These are phyloP conservation scores for Hemicordylus capensis DNA, from an alignment of 2,113 vertebrate species.

Conservation along the genomic window DNA sequence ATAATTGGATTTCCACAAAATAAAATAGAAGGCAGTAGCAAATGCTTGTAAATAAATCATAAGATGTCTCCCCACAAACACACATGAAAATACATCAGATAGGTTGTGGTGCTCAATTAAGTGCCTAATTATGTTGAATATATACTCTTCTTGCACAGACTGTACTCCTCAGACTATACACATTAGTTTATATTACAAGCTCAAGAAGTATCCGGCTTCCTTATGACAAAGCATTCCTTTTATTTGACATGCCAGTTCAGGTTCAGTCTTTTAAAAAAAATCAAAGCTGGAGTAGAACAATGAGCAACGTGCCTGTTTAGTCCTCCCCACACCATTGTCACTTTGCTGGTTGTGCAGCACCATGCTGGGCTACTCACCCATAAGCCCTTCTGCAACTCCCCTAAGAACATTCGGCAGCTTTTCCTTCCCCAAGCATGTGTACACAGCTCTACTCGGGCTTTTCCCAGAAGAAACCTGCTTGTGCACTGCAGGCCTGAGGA, in stretches of 20 bases:
- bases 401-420: no score
- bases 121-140: slow-evolving; percentile 1
- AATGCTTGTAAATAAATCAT: background rate
- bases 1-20: background rate
- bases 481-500: no score
- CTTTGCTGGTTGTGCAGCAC: no score
- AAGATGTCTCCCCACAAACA: background rate
- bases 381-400: no score
- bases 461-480: no score
- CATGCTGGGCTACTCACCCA: no score
- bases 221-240: background rate
- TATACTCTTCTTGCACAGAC: background rate
- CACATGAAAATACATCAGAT: background rate
- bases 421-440: no score
- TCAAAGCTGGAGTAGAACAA: background rate
- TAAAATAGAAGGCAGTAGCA: background rate
- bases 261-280: background rate
- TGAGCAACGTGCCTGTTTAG: background rate
- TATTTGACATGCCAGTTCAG: background rate
- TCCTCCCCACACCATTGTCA: background rate
- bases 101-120: background rate
- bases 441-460: no score
- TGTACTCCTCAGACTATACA: background rate
- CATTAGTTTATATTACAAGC: background rate
- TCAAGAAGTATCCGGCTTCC: background rate